phyloP scores from a whole-genome alignment of 1,140 invertebrate species.

The Caerostris extrusa region DNA sequence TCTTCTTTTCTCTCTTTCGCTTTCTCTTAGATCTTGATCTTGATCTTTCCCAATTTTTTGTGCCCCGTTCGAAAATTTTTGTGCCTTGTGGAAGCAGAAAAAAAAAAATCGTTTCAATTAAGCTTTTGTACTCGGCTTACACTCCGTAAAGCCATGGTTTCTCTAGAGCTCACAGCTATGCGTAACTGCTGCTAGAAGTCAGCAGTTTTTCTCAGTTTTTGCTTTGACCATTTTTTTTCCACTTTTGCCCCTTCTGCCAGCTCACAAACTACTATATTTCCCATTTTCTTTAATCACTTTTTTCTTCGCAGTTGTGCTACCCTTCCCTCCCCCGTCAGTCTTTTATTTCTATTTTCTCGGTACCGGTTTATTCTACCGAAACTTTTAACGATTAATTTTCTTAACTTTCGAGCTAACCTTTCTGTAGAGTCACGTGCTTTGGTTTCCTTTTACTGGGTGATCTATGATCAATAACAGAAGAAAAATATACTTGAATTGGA shows the following conservation, averaged over 20 bases:
- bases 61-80: neutral
- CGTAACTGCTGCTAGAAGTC: neutral
- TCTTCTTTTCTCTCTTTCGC: neutral
- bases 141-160: neutral
- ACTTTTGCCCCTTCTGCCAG: neutral
- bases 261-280: constrained; percentile 15
- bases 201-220: constrained; percentile 11
- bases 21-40: neutral
- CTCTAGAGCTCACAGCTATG: neutral
- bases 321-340: too few species aligned
- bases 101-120: constrained; percentile 44
- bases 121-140: constrained; percentile 8
- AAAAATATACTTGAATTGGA: too few species aligned
- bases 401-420: neutral
- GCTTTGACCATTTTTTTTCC: neutral
- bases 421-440: neutral
- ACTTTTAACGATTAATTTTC: neutral
- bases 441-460: too few species aligned
- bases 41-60: too few species aligned
- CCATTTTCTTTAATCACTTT: constrained; percentile 43
- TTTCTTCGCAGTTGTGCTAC: neutral
- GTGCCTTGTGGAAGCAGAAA: neutral
- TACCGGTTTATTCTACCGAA: neutral
- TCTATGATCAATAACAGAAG: too few species aligned
- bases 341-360: too few species aligned